Percentiles rank a stretch among this genome's conserved stretches.
Evolutionary conservation across 2,797 vertebrate species (phyloP).

Genomic region (Leucoraja ocellata): DNA sequence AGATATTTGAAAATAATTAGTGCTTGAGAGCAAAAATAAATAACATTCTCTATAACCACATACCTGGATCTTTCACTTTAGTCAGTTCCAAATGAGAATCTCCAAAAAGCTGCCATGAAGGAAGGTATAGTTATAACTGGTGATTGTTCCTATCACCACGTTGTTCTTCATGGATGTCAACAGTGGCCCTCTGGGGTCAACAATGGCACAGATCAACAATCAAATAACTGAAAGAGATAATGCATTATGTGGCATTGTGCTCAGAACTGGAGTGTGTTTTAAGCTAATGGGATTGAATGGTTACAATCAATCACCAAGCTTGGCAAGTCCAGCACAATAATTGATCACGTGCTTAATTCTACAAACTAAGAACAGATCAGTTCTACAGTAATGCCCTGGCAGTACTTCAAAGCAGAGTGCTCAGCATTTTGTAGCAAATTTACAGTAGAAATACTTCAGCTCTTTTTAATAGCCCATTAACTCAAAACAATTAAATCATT

Average conservation of each 20-base stretch:
- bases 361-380: constrained; percentile 1
- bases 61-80: constrained; percentile 22
- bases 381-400: not conserved
- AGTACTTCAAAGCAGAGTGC: not conserved
- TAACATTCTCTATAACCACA: not conserved
- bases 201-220: constrained; percentile 31
- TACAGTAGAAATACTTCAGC: not conserved
- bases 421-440: not conserved
- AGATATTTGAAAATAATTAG: constrained; percentile 30
- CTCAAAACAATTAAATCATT: not conserved
- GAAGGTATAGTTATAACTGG: constrained; percentile 5
- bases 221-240: constrained; percentile 36
- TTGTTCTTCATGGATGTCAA: constrained; percentile 35
- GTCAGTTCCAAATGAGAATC: constrained; percentile 1
- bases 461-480: not conserved
- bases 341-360: constrained; percentile 33
- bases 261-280: not conserved
- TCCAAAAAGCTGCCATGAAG: constrained; percentile 19
- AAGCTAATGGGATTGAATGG: constrained; percentile 2
- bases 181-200: constrained; percentile 33
- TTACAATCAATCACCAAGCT: constrained; percentile 17
- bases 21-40: constrained; percentile 31
- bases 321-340: constrained; percentile 6
- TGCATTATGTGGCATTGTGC: constrained; percentile 8
- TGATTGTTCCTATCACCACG: constrained; percentile 16